Evolutionary conservation across 2,113 vertebrate genomes (phyloP).

Genomic region (Scomber japonicus): DNA sequence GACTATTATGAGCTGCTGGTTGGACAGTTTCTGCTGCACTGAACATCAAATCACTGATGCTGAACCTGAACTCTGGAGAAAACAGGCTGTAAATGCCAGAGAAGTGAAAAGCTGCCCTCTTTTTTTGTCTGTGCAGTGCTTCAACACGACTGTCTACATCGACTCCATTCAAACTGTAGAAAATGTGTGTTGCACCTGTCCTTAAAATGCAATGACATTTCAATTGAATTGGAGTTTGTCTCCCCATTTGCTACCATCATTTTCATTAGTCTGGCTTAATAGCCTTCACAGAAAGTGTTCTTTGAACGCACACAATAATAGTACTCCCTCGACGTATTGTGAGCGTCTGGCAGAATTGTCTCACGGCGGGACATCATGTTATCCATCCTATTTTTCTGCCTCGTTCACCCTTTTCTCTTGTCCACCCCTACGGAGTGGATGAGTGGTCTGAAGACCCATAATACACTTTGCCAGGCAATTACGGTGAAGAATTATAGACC

Average conservation of each 20-base stretch:
- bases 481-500: slow-evolving; percentile 84
- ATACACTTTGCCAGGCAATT: slow-evolving; percentile 85
- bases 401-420: slow-evolving; percentile 78
- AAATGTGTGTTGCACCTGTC: slow-evolving; percentile 67
- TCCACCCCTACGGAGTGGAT: slow-evolving; percentile 82
- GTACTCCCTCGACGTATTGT: slow-evolving; percentile 70
- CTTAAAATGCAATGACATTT: slow-evolving; percentile 82
- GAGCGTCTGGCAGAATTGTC: slow-evolving; percentile 79
- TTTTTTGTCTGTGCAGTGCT: slow-evolving; percentile 4
- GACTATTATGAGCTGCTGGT: not conserved
- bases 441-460: slow-evolving; percentile 82
- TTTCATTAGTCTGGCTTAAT: slow-evolving; percentile 84
- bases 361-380: slow-evolving; percentile 80
- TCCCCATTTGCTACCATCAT: slow-evolving; percentile 75
- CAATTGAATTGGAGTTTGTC: slow-evolving; percentile 79
- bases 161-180: slow-evolving; percentile 32
- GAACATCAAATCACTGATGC: not conserved
- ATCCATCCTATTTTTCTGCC: slow-evolving; percentile 76
- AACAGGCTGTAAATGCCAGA: too few species aligned
- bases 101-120: not conserved
- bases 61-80: slow-evolving; percentile 7
- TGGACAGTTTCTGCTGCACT: not conserved
- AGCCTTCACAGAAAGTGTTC: slow-evolving; percentile 73
- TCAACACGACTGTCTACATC: slow-evolving; percentile 17
- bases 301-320: slow-evolving; percentile 75